Conservation (phyloP, 2,888 invertebrate species). For the Drosophila putrida region DNA sequence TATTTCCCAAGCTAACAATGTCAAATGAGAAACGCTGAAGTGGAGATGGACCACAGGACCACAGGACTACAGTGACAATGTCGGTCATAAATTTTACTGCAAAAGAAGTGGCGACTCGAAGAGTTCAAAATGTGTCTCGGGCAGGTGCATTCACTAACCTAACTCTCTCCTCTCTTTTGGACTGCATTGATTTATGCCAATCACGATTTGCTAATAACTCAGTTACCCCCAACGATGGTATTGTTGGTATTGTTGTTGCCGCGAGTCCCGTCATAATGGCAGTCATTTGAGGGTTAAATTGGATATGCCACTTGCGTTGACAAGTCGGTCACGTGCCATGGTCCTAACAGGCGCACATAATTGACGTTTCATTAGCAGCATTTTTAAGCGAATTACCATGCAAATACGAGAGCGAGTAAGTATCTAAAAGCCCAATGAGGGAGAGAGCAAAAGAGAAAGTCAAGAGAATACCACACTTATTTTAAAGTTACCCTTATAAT, state of each 20-base stretch:
- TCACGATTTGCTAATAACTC: conserved; percentile 82
- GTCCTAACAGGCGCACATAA: conserved; percentile 70
- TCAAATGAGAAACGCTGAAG: conserved; percentile 23
- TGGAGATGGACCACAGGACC: neutral
- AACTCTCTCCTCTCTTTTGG: neutral
- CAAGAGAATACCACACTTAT: neutral
- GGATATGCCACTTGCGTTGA: conserved; percentile 78
- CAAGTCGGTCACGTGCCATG: conserved; percentile 78
- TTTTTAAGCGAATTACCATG: conserved; percentile 66
- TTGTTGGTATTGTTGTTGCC: conserved; percentile 41
- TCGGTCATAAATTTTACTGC: conserved; percentile 56
- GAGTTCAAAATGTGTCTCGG: conserved; percentile 27
- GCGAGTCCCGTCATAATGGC: conserved; percentile 75
- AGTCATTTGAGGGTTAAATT: conserved; percentile 82
- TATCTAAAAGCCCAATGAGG: neutral
- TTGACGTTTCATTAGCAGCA: conserved; percentile 78
- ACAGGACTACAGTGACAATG: conserved; percentile 19
- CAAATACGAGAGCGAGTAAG: conserved; percentile 44
- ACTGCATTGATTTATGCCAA: conserved; percentile 81
- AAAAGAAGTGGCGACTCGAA: conserved; percentile 28
- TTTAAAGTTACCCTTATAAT: conserved; percentile 48
- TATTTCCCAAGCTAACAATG: conserved; percentile 35
- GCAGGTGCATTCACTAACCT: conserved; percentile 57
- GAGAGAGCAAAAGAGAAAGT: neutral
- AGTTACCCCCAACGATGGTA: conserved; percentile 54